phyloP scores from a whole-genome alignment of 1,140 invertebrate species.

The Neodiprion virginianus region DNA sequence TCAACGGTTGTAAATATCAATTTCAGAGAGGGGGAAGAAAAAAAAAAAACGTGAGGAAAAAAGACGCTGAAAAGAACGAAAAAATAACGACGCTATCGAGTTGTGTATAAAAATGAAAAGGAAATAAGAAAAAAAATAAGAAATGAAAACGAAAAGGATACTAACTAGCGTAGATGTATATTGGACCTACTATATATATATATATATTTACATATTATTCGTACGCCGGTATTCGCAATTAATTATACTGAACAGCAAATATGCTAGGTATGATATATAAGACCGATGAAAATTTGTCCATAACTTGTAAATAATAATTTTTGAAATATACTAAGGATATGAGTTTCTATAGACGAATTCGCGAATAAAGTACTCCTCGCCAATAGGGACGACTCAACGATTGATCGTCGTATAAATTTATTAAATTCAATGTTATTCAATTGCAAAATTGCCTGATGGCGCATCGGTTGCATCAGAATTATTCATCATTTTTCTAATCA shows the following conservation, averaged over 20 bases:
- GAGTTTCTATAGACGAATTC: background rate
- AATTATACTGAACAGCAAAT: too few relatives aligned
- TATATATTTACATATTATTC: background rate
- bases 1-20: background rate
- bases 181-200: slow-evolving; percentile 30
- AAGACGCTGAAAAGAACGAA: background rate
- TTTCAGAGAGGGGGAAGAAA: background rate
- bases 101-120: too few relatives aligned
- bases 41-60: background rate
- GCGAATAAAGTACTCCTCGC: too few relatives aligned
- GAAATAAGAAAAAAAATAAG: background rate
- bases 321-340: slow-evolving; percentile 30
- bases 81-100: too few relatives aligned
- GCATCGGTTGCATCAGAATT: background rate
- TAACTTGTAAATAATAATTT: slow-evolving; percentile 38
- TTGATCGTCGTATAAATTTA: too few relatives aligned
- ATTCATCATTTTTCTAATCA: background rate
- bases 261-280: background rate
- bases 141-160: background rate
- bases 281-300: slow-evolving; percentile 34
- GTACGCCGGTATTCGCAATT: background rate
- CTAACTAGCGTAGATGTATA: slow-evolving; percentile 48
- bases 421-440: too few relatives aligned
- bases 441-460: too few relatives aligned
- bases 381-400: too few relatives aligned